Conservation (phyloP, 2,113 vertebrate genomes). For the Mormyrus lacerda region DNA sequence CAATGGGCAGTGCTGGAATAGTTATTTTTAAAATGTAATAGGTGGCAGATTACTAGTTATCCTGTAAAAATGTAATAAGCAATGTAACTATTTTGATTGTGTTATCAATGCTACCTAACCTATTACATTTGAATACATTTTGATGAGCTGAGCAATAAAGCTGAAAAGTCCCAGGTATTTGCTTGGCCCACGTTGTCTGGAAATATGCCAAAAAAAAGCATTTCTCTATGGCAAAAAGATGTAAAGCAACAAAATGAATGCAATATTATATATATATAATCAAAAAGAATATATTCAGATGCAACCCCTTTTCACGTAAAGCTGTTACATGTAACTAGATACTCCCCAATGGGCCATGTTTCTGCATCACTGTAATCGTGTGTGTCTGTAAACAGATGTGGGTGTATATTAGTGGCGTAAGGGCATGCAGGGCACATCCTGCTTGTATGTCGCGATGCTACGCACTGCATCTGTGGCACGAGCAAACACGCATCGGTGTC, state of each 20-base stretch:
- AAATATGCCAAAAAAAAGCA: not conserved
- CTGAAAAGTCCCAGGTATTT: not conserved
- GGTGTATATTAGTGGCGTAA: slow-evolving; percentile 9
- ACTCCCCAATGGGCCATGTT: not conserved
- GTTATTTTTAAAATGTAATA: not conserved
- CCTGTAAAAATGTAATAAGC: not conserved
- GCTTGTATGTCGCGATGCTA: not conserved
- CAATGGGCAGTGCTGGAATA: not conserved
- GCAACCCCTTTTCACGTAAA: not conserved
- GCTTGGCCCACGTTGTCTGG: not conserved
- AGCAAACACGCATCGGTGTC: not conserved
- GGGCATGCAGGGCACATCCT: not conserved
- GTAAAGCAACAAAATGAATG: not conserved
- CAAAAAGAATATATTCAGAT: not conserved
- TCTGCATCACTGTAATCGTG: not conserved
- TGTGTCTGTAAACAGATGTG: not conserved
- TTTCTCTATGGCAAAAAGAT: not conserved
- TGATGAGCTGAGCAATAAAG: not conserved
- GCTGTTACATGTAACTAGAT: not conserved
- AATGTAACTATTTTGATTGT: not conserved
- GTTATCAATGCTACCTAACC: not conserved
- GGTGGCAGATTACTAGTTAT: not conserved
- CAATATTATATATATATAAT: not conserved
- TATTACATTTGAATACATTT: not conserved
- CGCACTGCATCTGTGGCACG: not conserved